Conservation (phyloP, 1,140 invertebrate genomes). For the Scylla paramamosain region DNA sequence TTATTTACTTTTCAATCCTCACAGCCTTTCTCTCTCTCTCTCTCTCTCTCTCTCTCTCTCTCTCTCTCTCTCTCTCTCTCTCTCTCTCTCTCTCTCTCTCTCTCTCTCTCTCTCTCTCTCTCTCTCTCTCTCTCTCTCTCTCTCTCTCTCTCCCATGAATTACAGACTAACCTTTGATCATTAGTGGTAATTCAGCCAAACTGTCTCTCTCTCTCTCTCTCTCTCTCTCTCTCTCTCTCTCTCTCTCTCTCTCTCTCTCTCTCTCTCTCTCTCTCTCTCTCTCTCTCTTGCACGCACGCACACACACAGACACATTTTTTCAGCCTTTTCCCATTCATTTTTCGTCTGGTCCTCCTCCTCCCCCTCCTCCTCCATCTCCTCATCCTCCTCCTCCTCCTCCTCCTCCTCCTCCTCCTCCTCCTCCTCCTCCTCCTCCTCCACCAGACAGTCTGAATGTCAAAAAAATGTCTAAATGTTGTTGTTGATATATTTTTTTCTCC, state of each 20-base stretch:
- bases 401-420: neutral
- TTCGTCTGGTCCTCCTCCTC: no score
- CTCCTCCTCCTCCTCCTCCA: neutral
- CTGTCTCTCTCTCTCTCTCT: conserved; percentile 42
- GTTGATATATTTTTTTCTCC: neutral
- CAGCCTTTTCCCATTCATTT: no score
- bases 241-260: conserved; percentile 52
- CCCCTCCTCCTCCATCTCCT: neutral
- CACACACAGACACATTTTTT: no score
- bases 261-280: neutral
- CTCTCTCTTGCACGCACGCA: neutral
- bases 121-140: no score
- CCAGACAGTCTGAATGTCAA: no score
- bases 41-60: neutral
- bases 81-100: neutral
- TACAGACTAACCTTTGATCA: no score
- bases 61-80: neutral
- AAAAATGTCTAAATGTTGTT: conserved; percentile 24
- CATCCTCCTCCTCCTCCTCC: conserved; percentile 19
- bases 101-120: no score
- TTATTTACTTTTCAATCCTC: no score
- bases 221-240: conserved; percentile 52
- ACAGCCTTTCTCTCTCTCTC: neutral
- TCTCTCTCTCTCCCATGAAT: no score
- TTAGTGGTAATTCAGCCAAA: no score